Conservation (phyloP, 2,888 invertebrate genomes). For the Allophyes oxyacanthae region DNA sequence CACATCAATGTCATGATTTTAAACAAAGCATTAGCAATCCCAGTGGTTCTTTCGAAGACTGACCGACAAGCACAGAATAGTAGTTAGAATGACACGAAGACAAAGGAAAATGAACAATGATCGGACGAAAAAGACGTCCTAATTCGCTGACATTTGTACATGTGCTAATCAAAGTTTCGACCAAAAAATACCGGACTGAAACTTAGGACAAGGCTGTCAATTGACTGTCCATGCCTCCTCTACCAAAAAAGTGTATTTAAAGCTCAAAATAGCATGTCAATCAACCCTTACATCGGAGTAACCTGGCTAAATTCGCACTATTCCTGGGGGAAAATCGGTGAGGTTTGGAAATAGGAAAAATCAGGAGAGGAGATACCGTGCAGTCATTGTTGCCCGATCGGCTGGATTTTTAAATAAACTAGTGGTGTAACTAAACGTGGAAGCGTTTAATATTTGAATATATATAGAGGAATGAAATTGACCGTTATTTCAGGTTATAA, state of each 20-base stretch:
- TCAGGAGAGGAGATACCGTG: conserved; percentile 32
- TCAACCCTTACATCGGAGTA: conserved; percentile 60
- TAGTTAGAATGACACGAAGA: conserved; percentile 25
- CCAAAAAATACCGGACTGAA: conserved; percentile 64
- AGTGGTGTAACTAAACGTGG: conserved; percentile 37
- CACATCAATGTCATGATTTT: conserved; percentile 50
- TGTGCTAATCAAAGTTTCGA: conserved; percentile 76
- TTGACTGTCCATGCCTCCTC: conserved; percentile 56
- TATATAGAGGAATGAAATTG: neutral
- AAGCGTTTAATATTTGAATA: conserved; percentile 23
- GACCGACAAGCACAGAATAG: conserved; percentile 39
- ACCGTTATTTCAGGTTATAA: neutral
- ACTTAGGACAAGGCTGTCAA: conserved; percentile 75
- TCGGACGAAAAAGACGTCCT: conserved; percentile 64
- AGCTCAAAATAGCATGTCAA: conserved; percentile 72
- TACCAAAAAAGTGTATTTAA: conserved; percentile 70
- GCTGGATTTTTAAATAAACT: conserved; percentile 45
- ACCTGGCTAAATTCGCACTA: conserved; percentile 72
- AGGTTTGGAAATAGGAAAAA: conserved; percentile 59
- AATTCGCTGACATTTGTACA: conserved; percentile 65
- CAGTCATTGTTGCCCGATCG: conserved; percentile 44
- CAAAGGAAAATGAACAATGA: conserved; percentile 57
- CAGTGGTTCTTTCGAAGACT: conserved; percentile 31
- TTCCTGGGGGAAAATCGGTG: conserved; percentile 59
- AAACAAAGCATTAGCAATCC: conserved; percentile 36